Conservation (phyloP, 2,888 invertebrate genomes). For the Zootermopsis nevadensis region DNA sequence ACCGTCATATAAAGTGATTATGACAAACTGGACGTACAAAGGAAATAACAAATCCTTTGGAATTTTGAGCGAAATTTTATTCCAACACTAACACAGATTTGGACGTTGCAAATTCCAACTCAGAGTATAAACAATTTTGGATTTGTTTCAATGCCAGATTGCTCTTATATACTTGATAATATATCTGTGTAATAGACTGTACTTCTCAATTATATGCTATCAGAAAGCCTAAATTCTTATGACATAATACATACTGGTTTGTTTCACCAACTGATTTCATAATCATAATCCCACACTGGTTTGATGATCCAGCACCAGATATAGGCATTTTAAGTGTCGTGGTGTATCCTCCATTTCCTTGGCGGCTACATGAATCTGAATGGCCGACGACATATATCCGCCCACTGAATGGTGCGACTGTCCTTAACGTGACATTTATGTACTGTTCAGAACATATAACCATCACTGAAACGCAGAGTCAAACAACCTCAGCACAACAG, state of each 20-base stretch:
- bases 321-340: conserved; percentile 70
- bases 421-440: conserved; percentile 72
- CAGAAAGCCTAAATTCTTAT: too few relatives aligned
- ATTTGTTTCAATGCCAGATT: too few relatives aligned
- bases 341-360: conserved; percentile 65
- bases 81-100: too few relatives aligned
- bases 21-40: too few relatives aligned
- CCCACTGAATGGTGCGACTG: conserved; percentile 70
- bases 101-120: too few relatives aligned
- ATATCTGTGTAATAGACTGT: too few relatives aligned
- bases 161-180: too few relatives aligned
- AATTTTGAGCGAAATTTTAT: too few relatives aligned
- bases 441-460: conserved; percentile 80
- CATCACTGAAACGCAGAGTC: conserved; percentile 69
- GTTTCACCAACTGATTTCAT: conserved; percentile 66
- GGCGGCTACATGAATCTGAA: conserved; percentile 77
- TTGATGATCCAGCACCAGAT: conserved; percentile 57
- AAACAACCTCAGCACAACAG: not conserved
- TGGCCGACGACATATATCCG: conserved; percentile 84
- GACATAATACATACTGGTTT: conserved; percentile 45
- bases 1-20: too few relatives aligned
- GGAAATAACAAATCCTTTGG: too few relatives aligned
- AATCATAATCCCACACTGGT: conserved; percentile 69
- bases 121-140: too few relatives aligned
- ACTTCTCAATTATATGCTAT: too few relatives aligned